A percentile compares a stretch with the other conserved stretches of the same genome.
These are phyloP conservation scores for Drosophila navojoa DNA, from an alignment of 1,140 invertebrate genomes.

Conservation along the genomic window DNA sequence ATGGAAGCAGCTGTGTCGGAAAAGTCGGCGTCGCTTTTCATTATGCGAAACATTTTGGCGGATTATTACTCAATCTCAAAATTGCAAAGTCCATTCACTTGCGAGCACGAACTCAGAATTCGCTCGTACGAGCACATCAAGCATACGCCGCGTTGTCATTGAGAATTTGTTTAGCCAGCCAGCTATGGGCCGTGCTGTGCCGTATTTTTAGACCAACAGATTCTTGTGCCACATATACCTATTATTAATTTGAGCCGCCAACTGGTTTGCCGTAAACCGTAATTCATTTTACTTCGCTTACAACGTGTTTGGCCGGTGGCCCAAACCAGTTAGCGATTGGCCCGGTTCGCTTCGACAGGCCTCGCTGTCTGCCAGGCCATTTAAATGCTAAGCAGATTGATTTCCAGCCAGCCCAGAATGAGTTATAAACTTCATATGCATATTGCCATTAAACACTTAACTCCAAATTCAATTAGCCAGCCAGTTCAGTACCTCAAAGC, in stretches of 20 bases:
- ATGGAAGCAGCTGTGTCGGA: conserved; percentile 7
- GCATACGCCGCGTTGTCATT: conserved; percentile 78
- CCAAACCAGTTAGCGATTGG: conserved; percentile 59
- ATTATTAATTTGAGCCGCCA: conserved; percentile 75
- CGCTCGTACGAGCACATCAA: conserved; percentile 45
- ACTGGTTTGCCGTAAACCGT: conserved; percentile 68
- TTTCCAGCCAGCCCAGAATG: conserved; percentile 53
- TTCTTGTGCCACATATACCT: conserved; percentile 57
- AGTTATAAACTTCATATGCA: conserved; percentile 61
- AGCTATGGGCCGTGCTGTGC: background rate
- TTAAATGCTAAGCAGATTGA: conserved; percentile 78
- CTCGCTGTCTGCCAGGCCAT: conserved; percentile 43
- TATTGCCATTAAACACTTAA: conserved; percentile 39
- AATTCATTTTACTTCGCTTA: conserved; percentile 60
- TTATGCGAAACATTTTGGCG: conserved; percentile 31
- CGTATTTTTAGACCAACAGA: conserved; percentile 64
- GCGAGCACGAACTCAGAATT: conserved; percentile 20
- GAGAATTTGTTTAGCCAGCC: conserved; percentile 40
- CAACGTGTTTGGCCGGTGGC: conserved; percentile 62
- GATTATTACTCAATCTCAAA: conserved; percentile 43
- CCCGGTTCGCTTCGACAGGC: conserved; percentile 55
- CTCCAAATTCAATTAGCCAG: conserved; percentile 51
- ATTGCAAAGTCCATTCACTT: conserved; percentile 60
- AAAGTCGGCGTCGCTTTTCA: conserved; percentile 33
- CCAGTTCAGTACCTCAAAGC: conserved; percentile 2